Evolutionary conservation across 2,797 vertebrate genomes (phyloP).

Genomic region (Sitta carolinensis): DNA sequence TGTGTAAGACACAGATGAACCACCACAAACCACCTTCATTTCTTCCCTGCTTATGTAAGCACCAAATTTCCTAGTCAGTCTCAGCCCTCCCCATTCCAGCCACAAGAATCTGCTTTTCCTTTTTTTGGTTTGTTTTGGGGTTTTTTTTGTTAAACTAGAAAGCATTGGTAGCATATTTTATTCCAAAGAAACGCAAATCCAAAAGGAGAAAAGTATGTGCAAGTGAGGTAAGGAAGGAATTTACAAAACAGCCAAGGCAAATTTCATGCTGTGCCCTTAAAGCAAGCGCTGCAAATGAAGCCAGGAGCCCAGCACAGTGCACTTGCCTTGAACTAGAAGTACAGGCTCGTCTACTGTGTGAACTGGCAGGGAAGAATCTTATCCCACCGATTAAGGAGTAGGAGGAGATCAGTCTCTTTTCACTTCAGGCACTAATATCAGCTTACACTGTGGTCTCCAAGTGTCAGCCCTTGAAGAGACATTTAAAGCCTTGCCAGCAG

Average conservation of each 20-base stretch:
- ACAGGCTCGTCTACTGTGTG: background rate
- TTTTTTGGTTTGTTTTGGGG: too few species aligned
- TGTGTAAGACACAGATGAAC: background rate
- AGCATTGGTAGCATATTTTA: background rate
- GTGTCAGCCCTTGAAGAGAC: background rate
- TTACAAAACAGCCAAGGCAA: background rate
- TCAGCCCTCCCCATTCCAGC: background rate
- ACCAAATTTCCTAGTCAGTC: background rate
- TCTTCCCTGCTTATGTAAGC: background rate
- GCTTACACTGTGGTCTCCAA: constrained; percentile 14
- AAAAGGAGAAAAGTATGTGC: background rate
- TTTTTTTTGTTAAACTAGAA: background rate
- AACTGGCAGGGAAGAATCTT: background rate
- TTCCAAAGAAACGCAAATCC: background rate
- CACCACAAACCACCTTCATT: background rate
- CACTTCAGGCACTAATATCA: constrained; percentile 16
- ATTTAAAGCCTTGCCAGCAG: constrained; percentile 24
- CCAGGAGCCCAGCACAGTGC: background rate
- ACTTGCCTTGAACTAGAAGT: background rate
- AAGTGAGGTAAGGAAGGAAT: background rate
- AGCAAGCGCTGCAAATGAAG: background rate
- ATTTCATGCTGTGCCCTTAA: background rate
- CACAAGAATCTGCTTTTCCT: background rate
- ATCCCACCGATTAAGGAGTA: background rate
- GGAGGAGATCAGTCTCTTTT: constrained; percentile 28